These are phyloP conservation scores for Paradisaea rubra DNA, from an alignment of 2,113 vertebrate species.

Conservation along the genomic window DNA sequence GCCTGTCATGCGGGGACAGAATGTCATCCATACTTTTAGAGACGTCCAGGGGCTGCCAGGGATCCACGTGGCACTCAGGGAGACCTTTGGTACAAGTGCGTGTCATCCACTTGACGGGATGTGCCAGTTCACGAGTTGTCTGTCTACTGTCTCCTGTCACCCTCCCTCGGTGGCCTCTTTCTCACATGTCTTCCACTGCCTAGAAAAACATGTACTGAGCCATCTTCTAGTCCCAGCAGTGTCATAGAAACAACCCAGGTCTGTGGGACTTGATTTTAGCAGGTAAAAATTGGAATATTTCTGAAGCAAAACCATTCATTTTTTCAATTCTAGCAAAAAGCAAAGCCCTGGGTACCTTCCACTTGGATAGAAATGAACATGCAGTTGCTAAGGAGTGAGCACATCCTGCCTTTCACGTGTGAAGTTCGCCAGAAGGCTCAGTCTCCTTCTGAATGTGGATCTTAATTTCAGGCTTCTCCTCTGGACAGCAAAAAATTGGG, in stretches of 20 bases:
- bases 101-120: neutral
- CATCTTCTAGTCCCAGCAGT: neutral
- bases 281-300: neutral
- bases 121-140: neutral
- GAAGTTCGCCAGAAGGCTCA: neutral
- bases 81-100: neutral
- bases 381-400: neutral
- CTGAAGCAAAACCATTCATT: neutral
- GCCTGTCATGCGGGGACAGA: neutral
- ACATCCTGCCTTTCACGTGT: neutral
- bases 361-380: neutral
- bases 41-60: neutral
- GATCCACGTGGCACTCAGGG: neutral
- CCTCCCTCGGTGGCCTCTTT: neutral
- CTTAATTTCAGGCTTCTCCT: neutral
- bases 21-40: neutral
- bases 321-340: neutral
- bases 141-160: constrained; percentile 5
- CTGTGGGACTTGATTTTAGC: neutral
- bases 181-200: neutral
- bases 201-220: fast-evolving
- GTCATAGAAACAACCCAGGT: neutral
- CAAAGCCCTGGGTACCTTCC: neutral
- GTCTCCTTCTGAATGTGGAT: neutral
- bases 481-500: neutral